Conservation (phyloP, 2,113 vertebrate genomes). For the Smithornis capensis region DNA sequence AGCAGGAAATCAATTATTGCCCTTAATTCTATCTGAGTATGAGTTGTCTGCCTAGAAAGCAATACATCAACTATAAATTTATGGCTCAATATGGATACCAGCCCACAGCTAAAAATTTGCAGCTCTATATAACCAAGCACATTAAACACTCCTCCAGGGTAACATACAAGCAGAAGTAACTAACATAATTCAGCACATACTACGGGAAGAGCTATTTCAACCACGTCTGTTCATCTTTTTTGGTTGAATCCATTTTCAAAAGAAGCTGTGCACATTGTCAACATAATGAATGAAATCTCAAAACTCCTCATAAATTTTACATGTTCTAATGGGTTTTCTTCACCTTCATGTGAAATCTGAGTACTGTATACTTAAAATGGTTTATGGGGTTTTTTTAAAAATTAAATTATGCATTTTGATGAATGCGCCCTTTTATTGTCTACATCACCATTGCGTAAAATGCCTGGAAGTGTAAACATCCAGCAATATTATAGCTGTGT, state of each 20-base stretch:
- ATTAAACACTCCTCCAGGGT: slow-evolving; percentile 50
- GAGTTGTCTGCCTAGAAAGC: slow-evolving; percentile 44
- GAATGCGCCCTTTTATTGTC: slow-evolving; percentile 18
- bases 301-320: slow-evolving; percentile 46
- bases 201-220: slow-evolving; percentile 28
- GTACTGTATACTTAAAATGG: neutral
- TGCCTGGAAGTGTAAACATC: slow-evolving; percentile 32
- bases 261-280: slow-evolving; percentile 49
- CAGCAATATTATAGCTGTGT: neutral
- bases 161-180: slow-evolving; percentile 54
- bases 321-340: slow-evolving; percentile 23
- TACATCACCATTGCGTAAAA: slow-evolving; percentile 39
- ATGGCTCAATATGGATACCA: slow-evolving; percentile 48
- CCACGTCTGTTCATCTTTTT: slow-evolving; percentile 15
- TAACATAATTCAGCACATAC: slow-evolving; percentile 45
- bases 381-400: neutral
- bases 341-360: slow-evolving; percentile 42
- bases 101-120: slow-evolving; percentile 61
- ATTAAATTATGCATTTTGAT: slow-evolving; percentile 17
- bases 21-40: slow-evolving; percentile 52
- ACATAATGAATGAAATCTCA: slow-evolving; percentile 58
- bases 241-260: slow-evolving; percentile 49
- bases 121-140: slow-evolving; percentile 52
- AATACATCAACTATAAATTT: slow-evolving; percentile 61
- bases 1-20: slow-evolving; percentile 45